Conservation (phyloP, 2,888 invertebrate genomes). For the Isotomurus palustris region DNA sequence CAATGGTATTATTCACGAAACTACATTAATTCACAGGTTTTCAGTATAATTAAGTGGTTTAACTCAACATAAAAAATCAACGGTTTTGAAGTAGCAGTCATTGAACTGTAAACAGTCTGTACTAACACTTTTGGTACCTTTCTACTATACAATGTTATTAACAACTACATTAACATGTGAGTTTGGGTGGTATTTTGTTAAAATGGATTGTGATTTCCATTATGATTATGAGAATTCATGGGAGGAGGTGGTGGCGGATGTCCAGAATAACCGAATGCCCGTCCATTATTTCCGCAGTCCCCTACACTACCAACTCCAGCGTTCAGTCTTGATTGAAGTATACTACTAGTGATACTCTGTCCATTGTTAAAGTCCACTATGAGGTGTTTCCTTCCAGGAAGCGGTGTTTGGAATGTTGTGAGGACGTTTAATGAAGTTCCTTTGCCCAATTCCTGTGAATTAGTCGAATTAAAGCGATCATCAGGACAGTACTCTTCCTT, state of each 20-base stretch:
- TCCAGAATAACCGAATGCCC: too few relatives aligned
- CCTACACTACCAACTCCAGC: conserved; percentile 10
- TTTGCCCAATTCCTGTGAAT: conserved; percentile 37
- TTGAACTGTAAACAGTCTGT: too few relatives aligned
- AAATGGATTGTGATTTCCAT: conserved; percentile 37
- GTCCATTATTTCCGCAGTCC: not conserved
- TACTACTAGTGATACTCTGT: conserved; percentile 40
- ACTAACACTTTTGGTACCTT: too few relatives aligned
- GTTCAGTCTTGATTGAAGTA: conserved; percentile 29
- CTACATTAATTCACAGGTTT: too few relatives aligned
- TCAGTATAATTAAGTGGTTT: too few relatives aligned
- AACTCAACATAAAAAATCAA: too few relatives aligned
- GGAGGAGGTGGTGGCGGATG: conserved; percentile 21
- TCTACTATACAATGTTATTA: too few relatives aligned
- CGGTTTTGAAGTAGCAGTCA: too few relatives aligned
- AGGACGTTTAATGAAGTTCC: conserved; percentile 42
- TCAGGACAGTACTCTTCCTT: conserved; percentile 21
- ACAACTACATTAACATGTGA: too few relatives aligned
- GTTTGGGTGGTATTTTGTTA: too few relatives aligned
- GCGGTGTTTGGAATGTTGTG: conserved; percentile 46
- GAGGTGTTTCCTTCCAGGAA: conserved; percentile 41
- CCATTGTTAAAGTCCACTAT: conserved; percentile 42
- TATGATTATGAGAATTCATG: conserved; percentile 23
- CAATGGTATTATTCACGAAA: too few relatives aligned
- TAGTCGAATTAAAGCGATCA: conserved; percentile 25